A percentile compares a stretch with the other conserved stretches of the same genome.
These are phyloP conservation scores for Ellobium chinense DNA, from an alignment of 2,888 invertebrate genomes.

Conservation along the genomic window DNA sequence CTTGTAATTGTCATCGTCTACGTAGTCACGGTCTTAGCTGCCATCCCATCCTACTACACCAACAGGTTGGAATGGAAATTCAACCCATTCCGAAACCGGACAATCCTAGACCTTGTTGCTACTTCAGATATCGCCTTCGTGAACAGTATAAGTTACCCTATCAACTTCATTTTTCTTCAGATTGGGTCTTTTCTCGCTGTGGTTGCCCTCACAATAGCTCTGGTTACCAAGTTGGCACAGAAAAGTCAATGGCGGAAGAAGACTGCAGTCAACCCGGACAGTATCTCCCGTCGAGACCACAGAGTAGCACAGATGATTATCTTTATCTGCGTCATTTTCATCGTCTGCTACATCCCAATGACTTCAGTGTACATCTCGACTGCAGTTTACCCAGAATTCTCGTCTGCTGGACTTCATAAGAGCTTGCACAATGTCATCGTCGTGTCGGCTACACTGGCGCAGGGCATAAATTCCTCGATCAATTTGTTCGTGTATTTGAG, in stretches of 20 bases:
- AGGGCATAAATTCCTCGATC: neutral
- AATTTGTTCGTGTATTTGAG: neutral
- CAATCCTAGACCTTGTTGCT: neutral
- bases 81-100: neutral
- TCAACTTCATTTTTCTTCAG: neutral
- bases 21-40: neutral
- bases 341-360: neutral
- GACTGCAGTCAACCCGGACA: neutral
- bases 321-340: neutral
- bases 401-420: neutral
- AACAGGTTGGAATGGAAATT: neutral
- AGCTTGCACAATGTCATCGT: neutral
- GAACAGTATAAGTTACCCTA: neutral
- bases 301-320: neutral
- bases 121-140: neutral
- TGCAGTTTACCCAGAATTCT: neutral
- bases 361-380: neutral
- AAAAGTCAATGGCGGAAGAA: neutral
- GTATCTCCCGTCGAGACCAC: neutral
- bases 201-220: neutral
- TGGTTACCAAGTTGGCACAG: neutral
- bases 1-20: neutral
- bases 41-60: neutral
- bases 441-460: neutral
- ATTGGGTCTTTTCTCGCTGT: neutral